phyloP scores from a whole-genome alignment of 2,113 vertebrate species.

The Xenopus laevis region DNA sequence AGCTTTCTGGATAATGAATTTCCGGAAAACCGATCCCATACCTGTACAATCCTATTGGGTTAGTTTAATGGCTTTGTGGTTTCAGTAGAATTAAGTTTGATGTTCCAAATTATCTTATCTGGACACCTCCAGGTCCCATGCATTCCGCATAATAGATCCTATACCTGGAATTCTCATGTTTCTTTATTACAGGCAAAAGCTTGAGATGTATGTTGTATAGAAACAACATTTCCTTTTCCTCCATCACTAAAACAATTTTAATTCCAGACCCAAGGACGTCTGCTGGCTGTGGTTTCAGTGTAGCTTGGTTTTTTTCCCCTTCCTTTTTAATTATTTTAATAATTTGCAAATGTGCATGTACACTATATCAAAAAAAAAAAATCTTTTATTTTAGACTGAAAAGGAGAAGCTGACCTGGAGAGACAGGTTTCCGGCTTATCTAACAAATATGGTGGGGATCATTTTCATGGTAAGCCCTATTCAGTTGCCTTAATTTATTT shows the following conservation, averaged over 20 bases:
- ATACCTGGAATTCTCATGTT: too few species aligned
- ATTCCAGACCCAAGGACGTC: constrained; percentile 5
- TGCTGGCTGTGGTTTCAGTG: constrained; percentile 4
- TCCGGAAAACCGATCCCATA: too few species aligned
- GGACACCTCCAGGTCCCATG: too few species aligned
- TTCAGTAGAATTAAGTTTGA: too few species aligned
- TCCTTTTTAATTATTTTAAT: too few species aligned
- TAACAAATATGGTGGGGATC: constrained; percentile 79
- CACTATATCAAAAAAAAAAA: not conserved
- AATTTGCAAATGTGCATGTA: too few species aligned
- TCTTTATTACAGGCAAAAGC: not conserved
- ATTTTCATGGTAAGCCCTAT: constrained; percentile 81
- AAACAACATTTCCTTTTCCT: constrained; percentile 1
- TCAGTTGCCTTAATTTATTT: too few species aligned
- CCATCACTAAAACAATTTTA: not conserved
- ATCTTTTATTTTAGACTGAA: constrained; percentile 61
- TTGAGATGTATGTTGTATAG: not conserved
- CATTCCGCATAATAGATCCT: too few species aligned
- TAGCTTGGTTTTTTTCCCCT: not conserved
- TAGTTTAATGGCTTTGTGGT: too few species aligned
- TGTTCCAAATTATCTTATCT: too few species aligned
- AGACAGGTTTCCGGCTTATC: constrained; percentile 86
- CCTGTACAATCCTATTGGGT: too few species aligned
- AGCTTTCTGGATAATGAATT: too few species aligned
- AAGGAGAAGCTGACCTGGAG: constrained; percentile 92